phyloP scores from a whole-genome alignment of 64 coral and sea anemone genomes.

The Stichodactyla mertensii region DNA sequence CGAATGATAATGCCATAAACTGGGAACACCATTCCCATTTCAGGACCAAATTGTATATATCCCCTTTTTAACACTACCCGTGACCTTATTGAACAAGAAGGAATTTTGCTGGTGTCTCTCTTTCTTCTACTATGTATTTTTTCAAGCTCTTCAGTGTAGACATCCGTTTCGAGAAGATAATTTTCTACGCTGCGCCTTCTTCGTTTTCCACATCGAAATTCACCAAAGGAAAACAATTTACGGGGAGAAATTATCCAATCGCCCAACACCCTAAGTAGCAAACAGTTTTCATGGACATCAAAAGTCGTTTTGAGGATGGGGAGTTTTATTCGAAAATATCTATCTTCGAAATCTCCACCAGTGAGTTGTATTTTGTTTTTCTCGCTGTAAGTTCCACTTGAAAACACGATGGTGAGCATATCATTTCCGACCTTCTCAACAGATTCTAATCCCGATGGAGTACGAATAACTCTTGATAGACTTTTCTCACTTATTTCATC shows the following conservation, averaged over 20 bases:
- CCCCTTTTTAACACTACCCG: constrained; percentile 37
- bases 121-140: constrained; percentile 34
- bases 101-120: constrained; percentile 16
- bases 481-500: constrained; percentile 58
- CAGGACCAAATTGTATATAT: constrained; percentile 53
- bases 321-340: constrained; percentile 75
- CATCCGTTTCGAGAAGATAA: constrained; percentile 66
- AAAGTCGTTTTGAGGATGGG: constrained; percentile 94
- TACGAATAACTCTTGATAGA: constrained; percentile 73
- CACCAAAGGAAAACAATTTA: constrained; percentile 72
- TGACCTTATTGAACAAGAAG: constrained; percentile 52
- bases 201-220: constrained; percentile 49
- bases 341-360: constrained; percentile 89
- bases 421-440: constrained; percentile 60
- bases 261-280: constrained; percentile 58
- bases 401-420: constrained; percentile 52
- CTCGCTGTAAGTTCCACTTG: constrained; percentile 83
- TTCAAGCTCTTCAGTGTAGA: constrained; percentile 72
- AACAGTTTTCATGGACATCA: constrained; percentile 73
- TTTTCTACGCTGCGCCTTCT: constrained; percentile 72
- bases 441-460: constrained; percentile 86
- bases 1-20: constrained; percentile 80
- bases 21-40: constrained; percentile 34
- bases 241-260: constrained; percentile 56
- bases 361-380: constrained; percentile 86